A percentile compares a stretch with the other conserved stretches of the same genome.
Conservation (phyloP, 2,888 invertebrate species). For the Gisinianus flammeolus region DNA sequence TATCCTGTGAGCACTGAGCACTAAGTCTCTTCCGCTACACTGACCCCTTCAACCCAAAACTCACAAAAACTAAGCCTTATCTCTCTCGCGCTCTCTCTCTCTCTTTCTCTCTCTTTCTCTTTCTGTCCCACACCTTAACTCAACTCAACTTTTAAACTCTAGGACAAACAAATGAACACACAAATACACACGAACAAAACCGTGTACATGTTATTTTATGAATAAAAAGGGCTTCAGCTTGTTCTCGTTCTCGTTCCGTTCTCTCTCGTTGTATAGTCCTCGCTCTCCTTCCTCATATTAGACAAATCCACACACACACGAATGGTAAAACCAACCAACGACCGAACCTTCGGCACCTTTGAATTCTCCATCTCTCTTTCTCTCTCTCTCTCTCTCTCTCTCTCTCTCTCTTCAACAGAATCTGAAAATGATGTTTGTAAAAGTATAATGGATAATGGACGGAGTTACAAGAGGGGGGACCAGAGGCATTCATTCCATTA, state of each 20-base stretch:
- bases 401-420: no score
- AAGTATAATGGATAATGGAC: not conserved
- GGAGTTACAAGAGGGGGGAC: not conserved
- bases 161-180: not conserved
- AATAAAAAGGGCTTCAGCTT: slow-evolving; percentile 10
- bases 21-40: slow-evolving; percentile 18
- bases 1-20: not conserved
- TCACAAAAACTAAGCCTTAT: no score
- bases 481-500: not conserved
- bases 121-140: not conserved
- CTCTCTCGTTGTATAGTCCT: not conserved
- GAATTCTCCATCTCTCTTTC: not conserved
- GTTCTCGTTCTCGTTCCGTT: not conserved
- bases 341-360: not conserved
- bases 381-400: no score
- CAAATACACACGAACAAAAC: not conserved
- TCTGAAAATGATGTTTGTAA: no score
- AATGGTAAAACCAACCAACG: no score
- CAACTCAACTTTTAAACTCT: not conserved
- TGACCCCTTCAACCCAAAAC: slow-evolving; percentile 9
- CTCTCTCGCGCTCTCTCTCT: not conserved
- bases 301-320: not conserved
- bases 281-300: not conserved
- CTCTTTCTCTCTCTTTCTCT: not conserved
- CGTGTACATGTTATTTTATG: not conserved